Evolutionary conservation across 2,797 vertebrate species (phyloP), one percentile per base, ranked within the genome.

Genomic region (Micromesistius poutassou): DNA sequence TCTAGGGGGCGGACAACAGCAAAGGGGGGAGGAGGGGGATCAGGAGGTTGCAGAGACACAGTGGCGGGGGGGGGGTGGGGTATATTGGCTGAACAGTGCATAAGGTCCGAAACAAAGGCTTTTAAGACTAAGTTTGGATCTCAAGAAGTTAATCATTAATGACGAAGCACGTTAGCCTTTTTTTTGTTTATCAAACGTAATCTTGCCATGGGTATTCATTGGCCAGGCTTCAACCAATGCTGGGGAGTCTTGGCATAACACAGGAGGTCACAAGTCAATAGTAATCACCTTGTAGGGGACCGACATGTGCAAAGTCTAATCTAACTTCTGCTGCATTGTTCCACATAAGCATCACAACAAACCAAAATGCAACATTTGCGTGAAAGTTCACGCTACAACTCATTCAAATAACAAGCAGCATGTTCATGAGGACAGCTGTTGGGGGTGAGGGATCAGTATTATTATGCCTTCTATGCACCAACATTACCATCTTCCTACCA

Each of bases 1-100:
- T 97, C 96, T 97, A 91, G 22, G 83, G 91, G 90, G 73, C 91
- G 81, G 89, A 84, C 31, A 30, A 0, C 25, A 76, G 75, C 16
- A 35, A 13, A 31, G 31, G 9, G 16, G 22, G 50, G 19, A 1
- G 19, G 16, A 5, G 14, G 16, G 50, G 16, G 5, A 55, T 55
- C 19, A 55, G 46, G 40, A 42, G 0, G 40, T 42, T 14, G 46
- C 46, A 55, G 19, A 55, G 46, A 55, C 16, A 19, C 46, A n/a
- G 4, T 3, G 22, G 46, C 46, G 0, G 19, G 4, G 19, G 4
- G 19, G 19, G 46, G 46, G 16, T 19, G 46, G 46, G 19, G 46
- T 5, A 22, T 55, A 22, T n/a, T 55, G 46, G 46, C 19, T 16
- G 36, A 8, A 38, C 36, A 8, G 36, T 14, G 40, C 12, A 42